Evolutionary conservation across 2,113 vertebrate species (phyloP).

Genomic region (Oncorhynchus nerka): DNA sequence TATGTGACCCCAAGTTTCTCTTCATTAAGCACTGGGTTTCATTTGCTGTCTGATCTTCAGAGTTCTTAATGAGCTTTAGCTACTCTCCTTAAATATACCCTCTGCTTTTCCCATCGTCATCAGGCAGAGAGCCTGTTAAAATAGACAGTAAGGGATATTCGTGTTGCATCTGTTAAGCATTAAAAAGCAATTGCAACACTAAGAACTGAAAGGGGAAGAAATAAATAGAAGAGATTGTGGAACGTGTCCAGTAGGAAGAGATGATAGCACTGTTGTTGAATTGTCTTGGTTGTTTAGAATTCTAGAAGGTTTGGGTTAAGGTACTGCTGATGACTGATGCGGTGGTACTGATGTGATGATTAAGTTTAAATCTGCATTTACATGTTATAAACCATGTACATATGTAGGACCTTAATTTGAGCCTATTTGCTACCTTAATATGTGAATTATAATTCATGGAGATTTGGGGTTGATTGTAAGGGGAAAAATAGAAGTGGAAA

Average conservation of each 20-base stretch:
- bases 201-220: neutral
- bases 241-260: neutral
- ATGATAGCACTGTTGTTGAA: neutral
- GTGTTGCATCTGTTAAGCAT: slow-evolving; percentile 33
- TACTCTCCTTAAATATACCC: slow-evolving; percentile 9
- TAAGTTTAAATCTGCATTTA: too few relatives aligned
- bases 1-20: slow-evolving; percentile 15
- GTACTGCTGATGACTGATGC: too few relatives aligned
- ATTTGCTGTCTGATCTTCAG: slow-evolving; percentile 19
- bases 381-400: neutral
- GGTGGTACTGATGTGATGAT: too few relatives aligned
- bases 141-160: slow-evolving; percentile 14
- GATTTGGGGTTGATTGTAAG: too few relatives aligned
- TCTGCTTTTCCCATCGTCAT: slow-evolving; percentile 8
- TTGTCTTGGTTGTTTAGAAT: neutral
- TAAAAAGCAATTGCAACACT: slow-evolving; percentile 33
- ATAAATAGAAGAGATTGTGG: slow-evolving; percentile 15
- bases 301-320: neutral
- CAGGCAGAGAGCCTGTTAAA: slow-evolving; percentile 35
- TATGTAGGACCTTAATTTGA: neutral
- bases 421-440: too few relatives aligned
- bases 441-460: too few relatives aligned
- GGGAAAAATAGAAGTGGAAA: too few relatives aligned
- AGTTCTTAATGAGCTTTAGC: slow-evolving; percentile 32
- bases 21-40: slow-evolving; percentile 11